phyloP scores from a whole-genome alignment of 1,140 invertebrate species.

The Leucophenga varia region DNA sequence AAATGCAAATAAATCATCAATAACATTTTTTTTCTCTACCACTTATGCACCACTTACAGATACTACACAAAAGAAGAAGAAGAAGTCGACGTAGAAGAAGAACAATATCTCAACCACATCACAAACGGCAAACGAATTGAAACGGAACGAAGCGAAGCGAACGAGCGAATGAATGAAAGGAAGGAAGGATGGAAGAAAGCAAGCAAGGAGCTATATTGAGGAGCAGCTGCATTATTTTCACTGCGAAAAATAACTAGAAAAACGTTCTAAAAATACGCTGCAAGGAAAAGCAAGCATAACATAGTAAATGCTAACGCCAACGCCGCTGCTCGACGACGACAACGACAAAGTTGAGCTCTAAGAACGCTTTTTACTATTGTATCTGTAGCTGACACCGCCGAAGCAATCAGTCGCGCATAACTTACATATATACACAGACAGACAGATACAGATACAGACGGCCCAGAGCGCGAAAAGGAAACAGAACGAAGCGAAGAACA shows the following conservation, averaged over 20 bases:
- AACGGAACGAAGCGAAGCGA: too few species aligned
- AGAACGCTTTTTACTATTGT: too few species aligned
- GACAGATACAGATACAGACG: background rate
- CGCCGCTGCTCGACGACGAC: too few species aligned
- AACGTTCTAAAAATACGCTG: too few species aligned
- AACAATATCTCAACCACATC: too few species aligned
- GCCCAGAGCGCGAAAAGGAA: background rate
- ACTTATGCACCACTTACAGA: constrained; percentile 54
- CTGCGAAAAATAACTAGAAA: background rate
- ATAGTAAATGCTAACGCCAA: too few species aligned
- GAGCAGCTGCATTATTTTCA: constrained; percentile 22
- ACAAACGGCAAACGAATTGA: too few species aligned
- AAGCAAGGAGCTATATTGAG: background rate
- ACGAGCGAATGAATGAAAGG: background rate
- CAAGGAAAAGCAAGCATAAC: too few species aligned
- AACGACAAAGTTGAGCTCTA: too few species aligned
- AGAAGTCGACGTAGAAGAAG: constrained; percentile 15
- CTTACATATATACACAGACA: background rate
- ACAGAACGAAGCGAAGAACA: background rate
- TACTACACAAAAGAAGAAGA: constrained; percentile 36
- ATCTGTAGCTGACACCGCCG: background rate
- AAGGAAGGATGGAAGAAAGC: background rate
- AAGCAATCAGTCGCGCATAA: background rate
- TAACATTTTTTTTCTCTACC: constrained; percentile 45
- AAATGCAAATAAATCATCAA: constrained; percentile 56